Conservation (phyloP, 2,113 vertebrate species). For the Chaetodon trifascialis region DNA sequence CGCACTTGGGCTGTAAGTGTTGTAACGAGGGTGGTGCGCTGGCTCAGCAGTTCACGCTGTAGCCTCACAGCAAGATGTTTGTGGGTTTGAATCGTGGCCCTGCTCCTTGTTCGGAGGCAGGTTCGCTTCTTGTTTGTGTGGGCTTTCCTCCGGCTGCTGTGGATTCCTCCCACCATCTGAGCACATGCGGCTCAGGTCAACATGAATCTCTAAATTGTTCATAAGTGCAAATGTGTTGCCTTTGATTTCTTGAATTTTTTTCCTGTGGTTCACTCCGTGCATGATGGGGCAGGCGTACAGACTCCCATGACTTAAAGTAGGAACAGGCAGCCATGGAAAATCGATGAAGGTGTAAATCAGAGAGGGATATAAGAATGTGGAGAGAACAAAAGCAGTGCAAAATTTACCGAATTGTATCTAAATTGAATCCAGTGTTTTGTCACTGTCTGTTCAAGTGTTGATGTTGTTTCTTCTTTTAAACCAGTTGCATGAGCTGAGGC, state of each 20-base stretch:
- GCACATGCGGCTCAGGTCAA: conserved; percentile 30
- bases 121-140: conserved; percentile 38
- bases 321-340: not conserved
- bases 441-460: not conserved
- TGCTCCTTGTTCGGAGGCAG: conserved; percentile 32
- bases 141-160: conserved; percentile 33
- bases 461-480: conserved; percentile 1
- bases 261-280: not conserved
- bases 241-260: not conserved
- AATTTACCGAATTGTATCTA: not conserved
- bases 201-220: conserved; percentile 17
- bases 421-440: not conserved
- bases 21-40: conserved; percentile 21
- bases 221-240: conserved; percentile 9
- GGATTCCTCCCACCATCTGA: conserved; percentile 28
- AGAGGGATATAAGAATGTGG: conserved; percentile 3
- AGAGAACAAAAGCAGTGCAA: not conserved
- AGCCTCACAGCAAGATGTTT: conserved; percentile 38
- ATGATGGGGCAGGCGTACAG: not conserved
- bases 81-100: conserved; percentile 31
- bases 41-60: conserved; percentile 38
- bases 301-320: not conserved
- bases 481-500: not conserved
- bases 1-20: conserved; percentile 18
- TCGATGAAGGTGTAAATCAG: not conserved